A percentile compares a stretch with the other conserved stretches of the same genome.
Conservation (phyloP, 1,140 invertebrate genomes). For the Drosophila mayri region DNA sequence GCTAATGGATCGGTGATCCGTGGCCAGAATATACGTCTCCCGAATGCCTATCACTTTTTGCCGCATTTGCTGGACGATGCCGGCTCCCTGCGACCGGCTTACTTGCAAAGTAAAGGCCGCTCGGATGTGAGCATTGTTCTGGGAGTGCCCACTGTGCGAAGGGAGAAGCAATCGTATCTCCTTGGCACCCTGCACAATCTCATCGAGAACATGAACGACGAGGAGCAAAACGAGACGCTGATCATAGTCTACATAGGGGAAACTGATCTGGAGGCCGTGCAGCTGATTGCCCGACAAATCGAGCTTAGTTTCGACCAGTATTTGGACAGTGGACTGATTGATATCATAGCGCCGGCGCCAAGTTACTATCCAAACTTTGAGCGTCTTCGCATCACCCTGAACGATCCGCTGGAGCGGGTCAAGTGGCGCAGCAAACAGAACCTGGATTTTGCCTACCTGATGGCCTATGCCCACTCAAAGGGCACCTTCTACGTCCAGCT, state of each 20-base stretch:
- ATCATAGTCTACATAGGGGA: conserved; percentile 97
- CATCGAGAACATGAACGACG: conserved; percentile 91
- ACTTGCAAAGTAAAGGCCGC: conserved; percentile 90
- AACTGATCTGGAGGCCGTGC: conserved; percentile 90
- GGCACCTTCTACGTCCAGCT: conserved; percentile 94
- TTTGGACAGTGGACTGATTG: conserved; percentile 93
- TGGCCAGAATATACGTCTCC: conserved; percentile 87
- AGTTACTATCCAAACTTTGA: conserved; percentile 96
- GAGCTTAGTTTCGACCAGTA: conserved; percentile 91
- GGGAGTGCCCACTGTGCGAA: conserved; percentile 94
- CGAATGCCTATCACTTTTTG: conserved; percentile 94
- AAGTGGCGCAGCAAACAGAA: conserved; percentile 99
- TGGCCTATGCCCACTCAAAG: conserved; percentile 96
- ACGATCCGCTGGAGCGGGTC: conserved; percentile 95
- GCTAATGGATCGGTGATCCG: conserved; percentile 52
- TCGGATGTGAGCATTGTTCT: conserved; percentile 93
- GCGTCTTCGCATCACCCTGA: conserved; percentile 91
- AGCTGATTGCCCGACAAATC: conserved; percentile 90
- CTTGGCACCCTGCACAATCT: conserved; percentile 95
- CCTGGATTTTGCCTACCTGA: conserved; percentile 97
- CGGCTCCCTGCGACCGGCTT: conserved; percentile 91
- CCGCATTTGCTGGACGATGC: conserved; percentile 94
- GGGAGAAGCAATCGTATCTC: conserved; percentile 95
- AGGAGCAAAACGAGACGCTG: conserved; percentile 92
- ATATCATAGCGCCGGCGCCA: conserved; percentile 94